A percentile compares a stretch with the other conserved stretches of the same genome.
Evolutionary conservation across 2,113 vertebrate species (phyloP).

Genomic region (Turdus rufiventris): DNA sequence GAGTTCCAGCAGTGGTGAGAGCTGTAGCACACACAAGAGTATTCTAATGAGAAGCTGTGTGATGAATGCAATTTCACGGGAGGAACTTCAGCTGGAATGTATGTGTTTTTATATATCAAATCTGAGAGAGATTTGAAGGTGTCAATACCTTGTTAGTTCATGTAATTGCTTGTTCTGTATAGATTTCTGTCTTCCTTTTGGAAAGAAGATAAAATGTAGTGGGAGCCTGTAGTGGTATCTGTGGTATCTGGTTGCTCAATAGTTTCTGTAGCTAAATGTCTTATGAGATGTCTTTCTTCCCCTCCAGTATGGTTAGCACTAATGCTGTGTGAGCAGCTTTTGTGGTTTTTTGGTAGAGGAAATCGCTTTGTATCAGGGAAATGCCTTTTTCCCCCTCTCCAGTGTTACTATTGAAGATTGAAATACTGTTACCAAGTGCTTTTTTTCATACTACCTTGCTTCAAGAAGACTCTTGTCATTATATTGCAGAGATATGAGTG

Average conservation of each 20-base stretch:
- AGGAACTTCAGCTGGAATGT: neutral
- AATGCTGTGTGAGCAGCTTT: neutral
- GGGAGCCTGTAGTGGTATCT: neutral
- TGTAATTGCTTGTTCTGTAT: neutral
- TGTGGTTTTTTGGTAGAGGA: neutral
- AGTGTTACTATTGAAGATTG: neutral
- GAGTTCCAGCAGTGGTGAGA: neutral
- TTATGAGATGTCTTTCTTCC: neutral
- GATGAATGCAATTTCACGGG: neutral
- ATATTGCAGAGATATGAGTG: neutral
- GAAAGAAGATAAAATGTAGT: neutral
- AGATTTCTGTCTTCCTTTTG: neutral
- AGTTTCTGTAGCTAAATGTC: neutral
- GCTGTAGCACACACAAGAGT: neutral
- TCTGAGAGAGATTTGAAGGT: neutral
- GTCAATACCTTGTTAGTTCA: neutral
- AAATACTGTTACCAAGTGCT: neutral
- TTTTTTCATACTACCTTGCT: neutral
- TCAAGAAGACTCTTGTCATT: neutral
- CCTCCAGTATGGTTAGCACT: rapidly evolving
- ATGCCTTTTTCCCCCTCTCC: rapidly evolving
- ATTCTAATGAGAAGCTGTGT: neutral
- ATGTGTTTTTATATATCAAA: neutral
- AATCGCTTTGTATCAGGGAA: neutral
- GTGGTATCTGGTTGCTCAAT: neutral